phyloP scores from a whole-genome alignment of 2,888 invertebrate species.

The Clanis bilineata region DNA sequence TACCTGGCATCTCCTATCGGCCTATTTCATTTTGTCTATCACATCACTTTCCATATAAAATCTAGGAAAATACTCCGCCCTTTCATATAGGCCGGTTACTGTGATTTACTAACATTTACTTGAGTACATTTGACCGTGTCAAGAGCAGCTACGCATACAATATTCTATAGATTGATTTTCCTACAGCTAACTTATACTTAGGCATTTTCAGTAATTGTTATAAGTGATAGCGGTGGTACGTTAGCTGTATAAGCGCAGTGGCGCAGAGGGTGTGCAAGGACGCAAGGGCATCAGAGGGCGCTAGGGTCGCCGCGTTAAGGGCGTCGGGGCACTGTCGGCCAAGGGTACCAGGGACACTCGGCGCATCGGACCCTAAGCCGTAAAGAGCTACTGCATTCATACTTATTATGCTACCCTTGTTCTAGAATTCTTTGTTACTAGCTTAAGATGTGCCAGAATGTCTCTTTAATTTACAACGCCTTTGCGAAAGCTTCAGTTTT shows the following conservation, averaged over 20 bases:
- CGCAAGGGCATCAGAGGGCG: slow-evolving; percentile 56
- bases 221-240: slow-evolving; percentile 41
- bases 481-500: not conserved
- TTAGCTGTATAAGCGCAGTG: slow-evolving; percentile 38
- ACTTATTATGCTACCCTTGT: slow-evolving; percentile 41
- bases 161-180: slow-evolving; percentile 8
- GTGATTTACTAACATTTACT: not conserved
- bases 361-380: slow-evolving; percentile 45
- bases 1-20: not conserved
- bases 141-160: not conserved
- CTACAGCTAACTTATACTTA: not conserved
- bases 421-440: slow-evolving; percentile 21
- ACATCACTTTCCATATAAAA: slow-evolving; percentile 9
- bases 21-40: slow-evolving; percentile 10
- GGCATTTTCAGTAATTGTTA: slow-evolving; percentile 34
- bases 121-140: not conserved
- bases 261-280: slow-evolving; percentile 55
- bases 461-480: not conserved
- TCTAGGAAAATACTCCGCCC: slow-evolving; percentile 3
- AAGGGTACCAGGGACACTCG: slow-evolving; percentile 60
- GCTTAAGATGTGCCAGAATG: slow-evolving; percentile 7
- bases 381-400: slow-evolving; percentile 36
- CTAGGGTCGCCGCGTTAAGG: slow-evolving; percentile 54
- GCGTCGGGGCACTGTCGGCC: slow-evolving; percentile 56
- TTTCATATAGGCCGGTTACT: not conserved